Conservation (phyloP, 2,888 invertebrate genomes). For the Punctoribates punctum region DNA sequence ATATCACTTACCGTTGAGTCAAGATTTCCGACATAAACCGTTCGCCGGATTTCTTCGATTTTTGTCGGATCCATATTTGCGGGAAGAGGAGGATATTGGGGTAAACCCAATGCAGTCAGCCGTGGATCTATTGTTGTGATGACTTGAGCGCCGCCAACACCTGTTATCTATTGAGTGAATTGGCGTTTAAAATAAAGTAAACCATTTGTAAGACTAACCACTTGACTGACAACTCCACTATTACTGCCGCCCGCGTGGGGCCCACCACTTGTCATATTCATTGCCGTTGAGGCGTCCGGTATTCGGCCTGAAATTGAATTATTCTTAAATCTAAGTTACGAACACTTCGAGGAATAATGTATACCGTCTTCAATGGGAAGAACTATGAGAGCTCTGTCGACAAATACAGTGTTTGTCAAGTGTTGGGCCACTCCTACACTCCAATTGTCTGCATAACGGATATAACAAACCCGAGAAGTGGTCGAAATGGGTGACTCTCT, state of each 20-base stretch:
- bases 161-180: conserved; percentile 72
- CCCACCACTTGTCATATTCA: conserved; percentile 39
- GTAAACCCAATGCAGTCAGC: conserved; percentile 72
- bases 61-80: conserved; percentile 79
- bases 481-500: conserved; percentile 63
- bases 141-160: conserved; percentile 74
- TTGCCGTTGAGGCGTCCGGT: conserved; percentile 43
- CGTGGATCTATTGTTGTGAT: conserved; percentile 86
- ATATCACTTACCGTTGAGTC: conserved; percentile 61
- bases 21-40: conserved; percentile 78
- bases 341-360: neutral
- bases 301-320: conserved; percentile 38
- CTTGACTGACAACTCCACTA: conserved; percentile 55
- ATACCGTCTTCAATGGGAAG: conserved; percentile 72
- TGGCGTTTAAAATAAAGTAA: neutral
- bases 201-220: conserved; percentile 60
- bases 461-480: conserved; percentile 83
- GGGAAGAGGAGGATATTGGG: conserved; percentile 85
- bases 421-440: conserved; percentile 95
- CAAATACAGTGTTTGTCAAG: conserved; percentile 97
- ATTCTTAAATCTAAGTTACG: neutral
- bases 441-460: conserved; percentile 82
- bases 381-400: conserved; percentile 92
- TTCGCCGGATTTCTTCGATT: conserved; percentile 93
- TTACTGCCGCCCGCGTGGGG: conserved; percentile 35